These are phyloP conservation scores for Tolypeutes matacus DNA, from an alignment of 2,797 vertebrate genomes.

Conservation along the genomic window DNA sequence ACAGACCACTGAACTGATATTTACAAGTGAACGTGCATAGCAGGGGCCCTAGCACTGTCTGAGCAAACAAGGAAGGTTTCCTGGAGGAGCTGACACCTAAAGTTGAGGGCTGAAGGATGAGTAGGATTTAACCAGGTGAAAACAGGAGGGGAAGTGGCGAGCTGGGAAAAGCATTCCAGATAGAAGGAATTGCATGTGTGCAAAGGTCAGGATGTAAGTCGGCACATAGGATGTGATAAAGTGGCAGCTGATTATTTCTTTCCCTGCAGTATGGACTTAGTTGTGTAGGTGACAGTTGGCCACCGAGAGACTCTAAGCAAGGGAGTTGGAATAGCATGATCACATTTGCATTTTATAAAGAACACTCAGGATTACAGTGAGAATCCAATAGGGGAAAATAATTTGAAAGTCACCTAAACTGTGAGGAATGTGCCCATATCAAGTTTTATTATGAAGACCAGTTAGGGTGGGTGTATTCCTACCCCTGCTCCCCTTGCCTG, in stretches of 20 bases:
- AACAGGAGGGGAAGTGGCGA: not conserved
- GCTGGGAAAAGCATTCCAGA: not conserved
- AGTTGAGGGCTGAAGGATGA: not conserved
- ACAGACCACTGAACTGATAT: not conserved
- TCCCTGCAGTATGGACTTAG: not conserved
- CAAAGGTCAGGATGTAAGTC: not conserved
- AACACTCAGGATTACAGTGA: not conserved
- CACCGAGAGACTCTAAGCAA: not conserved
- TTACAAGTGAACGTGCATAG: not conserved
- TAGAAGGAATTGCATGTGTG: not conserved
- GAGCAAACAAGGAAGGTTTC: conserved; percentile 29
- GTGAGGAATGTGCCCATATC: not conserved
- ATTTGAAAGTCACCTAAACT: not conserved
- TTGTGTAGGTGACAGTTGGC: not conserved
- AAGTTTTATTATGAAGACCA: not conserved
- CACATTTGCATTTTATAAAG: not conserved
- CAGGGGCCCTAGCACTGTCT: not conserved
- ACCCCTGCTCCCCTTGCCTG: not conserved
- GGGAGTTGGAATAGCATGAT: not conserved
- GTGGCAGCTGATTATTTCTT: not conserved
- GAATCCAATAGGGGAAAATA: not conserved
- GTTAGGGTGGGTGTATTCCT: not conserved
- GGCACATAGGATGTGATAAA: not conserved
- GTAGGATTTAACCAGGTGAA: not conserved
- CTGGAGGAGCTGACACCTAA: conserved; percentile 30